Evolutionary conservation across 64 coral and sea anemone species (phyloP), one percentile per base, ranked within the genome.

Genomic region (Montipora capricornis): DNA sequence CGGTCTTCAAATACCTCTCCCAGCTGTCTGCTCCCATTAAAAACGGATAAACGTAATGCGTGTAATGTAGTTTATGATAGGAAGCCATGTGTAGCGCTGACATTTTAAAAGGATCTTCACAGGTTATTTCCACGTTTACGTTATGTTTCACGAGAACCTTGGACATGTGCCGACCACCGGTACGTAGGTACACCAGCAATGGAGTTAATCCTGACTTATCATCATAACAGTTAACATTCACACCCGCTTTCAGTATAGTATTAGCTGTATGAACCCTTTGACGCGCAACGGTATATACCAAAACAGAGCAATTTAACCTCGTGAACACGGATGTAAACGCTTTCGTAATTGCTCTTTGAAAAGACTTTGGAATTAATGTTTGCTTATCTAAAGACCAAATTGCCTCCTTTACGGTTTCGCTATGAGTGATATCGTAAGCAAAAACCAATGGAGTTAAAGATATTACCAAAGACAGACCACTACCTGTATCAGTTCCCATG

Each of bases 11-110:
- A 60, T 94, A 94, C 22, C 90, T 74, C 24, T 91, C 75, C 91
- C 95, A 96, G 10, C 77, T 59, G 3, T 87, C 67, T 14, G 68
- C 37, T 16, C 81, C 91, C 52, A 51, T 37, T 85, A 90, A 73
- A 20, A 91, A 96, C 5, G 73, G 12, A 6, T 83, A 83, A 50
- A 95, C 52, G 45, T 97, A 97, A 13, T 97, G 79, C 5, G 95
- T 74, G 48, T 97, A 97, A 15, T 97, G 96, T 4, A 97, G 24
- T 79, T 97, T 97, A 64, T 97, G 96, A 47, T 89, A 97, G 0
- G 90, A 89, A 66, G 83, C 68, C 20, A 97, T 73, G 50, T 97
- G 96, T 12, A 95, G 64, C 6, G 74, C 71, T 2, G 96, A 97
- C 1, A 73, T 48, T 8, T 92, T 73, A 86, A 95, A 95, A 0